A percentile compares a stretch with the other conserved stretches of the same genome.
These are phyloP conservation scores for Brachystomella parvula DNA, from an alignment of 1,140 invertebrate genomes.

Conservation along the genomic window DNA sequence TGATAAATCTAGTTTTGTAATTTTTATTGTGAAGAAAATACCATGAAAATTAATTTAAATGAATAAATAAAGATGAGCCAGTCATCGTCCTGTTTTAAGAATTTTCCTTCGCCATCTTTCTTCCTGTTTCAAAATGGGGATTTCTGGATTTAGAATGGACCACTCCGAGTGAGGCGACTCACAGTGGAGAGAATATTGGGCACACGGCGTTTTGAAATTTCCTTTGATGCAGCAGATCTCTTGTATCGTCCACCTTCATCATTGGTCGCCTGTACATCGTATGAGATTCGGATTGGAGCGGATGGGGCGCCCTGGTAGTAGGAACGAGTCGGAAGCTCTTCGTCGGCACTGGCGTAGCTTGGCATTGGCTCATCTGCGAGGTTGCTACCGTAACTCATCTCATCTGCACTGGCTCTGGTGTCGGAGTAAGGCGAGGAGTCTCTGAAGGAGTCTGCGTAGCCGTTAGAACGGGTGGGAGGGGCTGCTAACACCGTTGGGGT, in stretches of 20 bases:
- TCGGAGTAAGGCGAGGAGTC: background rate
- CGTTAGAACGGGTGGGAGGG: background rate
- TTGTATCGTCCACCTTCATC: background rate
- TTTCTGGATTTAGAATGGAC: constrained; percentile 1
- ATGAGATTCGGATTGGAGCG: background rate
- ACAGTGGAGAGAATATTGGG: background rate
- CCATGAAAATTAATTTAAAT: background rate
- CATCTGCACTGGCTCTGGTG: background rate
- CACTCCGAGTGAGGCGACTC: background rate
- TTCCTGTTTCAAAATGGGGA: background rate
- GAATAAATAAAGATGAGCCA: background rate
- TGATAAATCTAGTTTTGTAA: background rate
- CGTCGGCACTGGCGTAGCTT: too few relatives aligned
- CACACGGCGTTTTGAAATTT: constrained; percentile 1
- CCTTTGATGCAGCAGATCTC: background rate
- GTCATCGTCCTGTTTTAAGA: background rate
- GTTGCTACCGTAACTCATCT: too few relatives aligned
- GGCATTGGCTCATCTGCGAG: too few relatives aligned
- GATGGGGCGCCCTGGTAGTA: background rate
- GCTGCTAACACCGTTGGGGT: background rate
- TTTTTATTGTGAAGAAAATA: background rate
- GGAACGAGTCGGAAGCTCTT: background rate
- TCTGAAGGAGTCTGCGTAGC: background rate
- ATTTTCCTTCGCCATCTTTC: background rate
- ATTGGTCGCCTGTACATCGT: too few relatives aligned